A percentile compares a stretch with the other conserved stretches of the same genome.
Evolutionary conservation across 2,797 vertebrate species (phyloP).

Genomic region (Heliangelus exortis): DNA sequence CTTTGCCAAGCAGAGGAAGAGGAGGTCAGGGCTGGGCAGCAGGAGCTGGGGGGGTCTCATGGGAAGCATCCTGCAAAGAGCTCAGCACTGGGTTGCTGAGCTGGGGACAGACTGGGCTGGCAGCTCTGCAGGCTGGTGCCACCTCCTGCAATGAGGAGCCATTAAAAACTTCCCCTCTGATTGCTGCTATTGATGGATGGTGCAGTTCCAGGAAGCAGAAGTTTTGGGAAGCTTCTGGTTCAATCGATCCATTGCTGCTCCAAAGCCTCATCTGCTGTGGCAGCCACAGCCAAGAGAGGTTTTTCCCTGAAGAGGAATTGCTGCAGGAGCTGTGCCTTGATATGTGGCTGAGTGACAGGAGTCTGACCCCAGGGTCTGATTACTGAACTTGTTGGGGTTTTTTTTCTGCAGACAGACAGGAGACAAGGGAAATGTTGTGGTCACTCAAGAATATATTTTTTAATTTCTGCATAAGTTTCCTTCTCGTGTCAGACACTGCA

Average conservation of each 20-base stretch:
- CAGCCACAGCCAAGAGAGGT: neutral
- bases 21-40: neutral
- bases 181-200: neutral
- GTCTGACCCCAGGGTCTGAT: neutral
- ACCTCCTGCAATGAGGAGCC: neutral
- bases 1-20: neutral
- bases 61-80: neutral
- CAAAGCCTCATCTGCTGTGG: neutral
- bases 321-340: neutral
- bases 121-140: neutral
- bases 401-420: neutral
- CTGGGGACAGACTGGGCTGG: neutral
- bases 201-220: neutral
- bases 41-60: rapidly evolving
- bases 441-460: neutral
- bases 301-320: neutral
- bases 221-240: neutral
- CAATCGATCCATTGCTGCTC: neutral
- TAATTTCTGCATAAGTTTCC: neutral
- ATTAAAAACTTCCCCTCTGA: neutral
- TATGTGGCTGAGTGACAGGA: neutral
- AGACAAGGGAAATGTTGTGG: neutral
- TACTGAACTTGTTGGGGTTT: neutral
- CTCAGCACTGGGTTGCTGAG: rapidly evolving
- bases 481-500: constrained; percentile 84